Base-by-base conservation (phyloP, 2,797 vertebrate genomes). In the Epinephelus coioides region DNA sequence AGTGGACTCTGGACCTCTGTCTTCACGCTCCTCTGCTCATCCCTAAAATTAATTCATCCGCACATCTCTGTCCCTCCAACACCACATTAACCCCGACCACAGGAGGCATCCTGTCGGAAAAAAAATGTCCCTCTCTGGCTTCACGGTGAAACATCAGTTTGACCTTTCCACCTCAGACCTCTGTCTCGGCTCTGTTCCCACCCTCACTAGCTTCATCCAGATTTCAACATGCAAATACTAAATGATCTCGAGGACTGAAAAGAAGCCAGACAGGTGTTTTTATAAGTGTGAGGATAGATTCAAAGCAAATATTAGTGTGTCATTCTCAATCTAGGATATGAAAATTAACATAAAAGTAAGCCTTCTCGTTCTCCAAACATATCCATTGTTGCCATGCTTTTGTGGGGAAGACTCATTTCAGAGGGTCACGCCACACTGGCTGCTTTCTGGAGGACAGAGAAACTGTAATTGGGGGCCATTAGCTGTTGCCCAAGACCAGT, bases 1-100 rank as follows among this genome's bases (percentile, higher is more conserved):
- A 74, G 82, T 94, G 95, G 95, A 97, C 97, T 96, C 95, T 96
- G 96, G 82, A 94, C 88, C 56, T 73, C 85, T 82, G 93, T 95
- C 93, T 95, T 94, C 94, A 92, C 83, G 95, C 94, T 96, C 89
- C 92, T 95, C 84, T 96, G 95, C 95, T 94, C 94, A 95, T 94
- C 93, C 88, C 78, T 93, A 95, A 93, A 95, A 96, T 93, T 92
- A 96, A 96, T 96, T 95, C 94, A 96, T 94, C 93, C 86, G 93
- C 94, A 96, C 95, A 96, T 95, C 95, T 96, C 95, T 89, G 92
- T 94, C 93, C 91, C 82, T 94, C 88, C 89, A 93, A 90, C 91
- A 94, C 84, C 65, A 95, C 95, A 96, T 96, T 97, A 97, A 97
- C 96, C 95, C 93, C 21, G 87, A 93, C 88, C 89, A 84, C 91